A percentile compares a stretch with the other conserved stretches of the same genome.
Conservation (phyloP, 2,888 invertebrate genomes). For the Acanthosepion pharaonis region DNA sequence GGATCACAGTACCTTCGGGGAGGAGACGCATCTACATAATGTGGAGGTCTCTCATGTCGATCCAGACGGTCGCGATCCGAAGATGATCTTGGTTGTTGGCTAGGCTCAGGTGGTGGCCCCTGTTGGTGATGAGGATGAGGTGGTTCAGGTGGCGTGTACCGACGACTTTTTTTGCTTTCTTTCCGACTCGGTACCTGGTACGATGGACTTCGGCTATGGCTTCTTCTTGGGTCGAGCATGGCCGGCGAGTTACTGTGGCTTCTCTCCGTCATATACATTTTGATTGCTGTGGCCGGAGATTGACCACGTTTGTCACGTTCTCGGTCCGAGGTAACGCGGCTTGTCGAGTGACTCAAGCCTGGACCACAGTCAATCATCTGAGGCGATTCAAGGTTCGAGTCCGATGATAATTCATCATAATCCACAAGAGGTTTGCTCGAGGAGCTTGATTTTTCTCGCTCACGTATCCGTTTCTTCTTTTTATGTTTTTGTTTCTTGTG, state of each 20-base stretch:
- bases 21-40: constrained; percentile 12
- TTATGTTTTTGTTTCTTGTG: constrained; percentile 55
- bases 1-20: constrained; percentile 39
- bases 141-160: constrained; percentile 51
- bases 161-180: constrained; percentile 58
- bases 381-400: constrained; percentile 59
- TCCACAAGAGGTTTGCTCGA: constrained; percentile 58
- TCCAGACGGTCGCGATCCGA: constrained; percentile 40
- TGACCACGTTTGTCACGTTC: constrained; percentile 53
- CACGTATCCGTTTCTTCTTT: constrained; percentile 55
- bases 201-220: constrained; percentile 56
- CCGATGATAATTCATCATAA: constrained; percentile 70
- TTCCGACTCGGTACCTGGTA: constrained; percentile 57
- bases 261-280: constrained; percentile 60
- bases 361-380: constrained; percentile 35
- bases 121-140: constrained; percentile 36
- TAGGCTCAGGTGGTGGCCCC: neutral
- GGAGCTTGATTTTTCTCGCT: constrained; percentile 52
- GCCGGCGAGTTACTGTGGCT: constrained; percentile 66
- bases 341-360: neutral
- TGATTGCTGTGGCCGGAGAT: constrained; percentile 60
- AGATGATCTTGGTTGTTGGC: neutral
- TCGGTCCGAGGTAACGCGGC: constrained; percentile 38
- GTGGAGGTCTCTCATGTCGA: constrained; percentile 37
- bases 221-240: constrained; percentile 53